Percentiles rank a stretch among this genome's conserved stretches.
Conservation (phyloP, 2,113 vertebrate genomes). For the Chelonoidis abingdonii region DNA sequence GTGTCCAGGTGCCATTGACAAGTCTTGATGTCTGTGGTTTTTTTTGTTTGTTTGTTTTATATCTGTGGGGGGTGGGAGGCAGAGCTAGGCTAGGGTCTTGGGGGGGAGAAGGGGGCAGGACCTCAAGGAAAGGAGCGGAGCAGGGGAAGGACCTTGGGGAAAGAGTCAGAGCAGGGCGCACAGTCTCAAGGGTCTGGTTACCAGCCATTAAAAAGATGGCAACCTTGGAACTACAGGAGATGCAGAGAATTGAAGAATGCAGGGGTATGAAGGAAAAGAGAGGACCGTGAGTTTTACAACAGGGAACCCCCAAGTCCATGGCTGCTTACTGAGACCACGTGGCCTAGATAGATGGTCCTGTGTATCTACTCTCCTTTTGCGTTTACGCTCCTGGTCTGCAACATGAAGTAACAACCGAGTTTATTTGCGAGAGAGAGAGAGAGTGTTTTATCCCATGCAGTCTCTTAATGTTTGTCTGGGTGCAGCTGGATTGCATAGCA, state of each 20-base stretch:
- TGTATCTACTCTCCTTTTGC: neutral
- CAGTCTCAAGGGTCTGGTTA: too few species aligned
- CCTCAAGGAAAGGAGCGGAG: too few species aligned
- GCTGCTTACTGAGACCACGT: neutral
- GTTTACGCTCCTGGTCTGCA: neutral
- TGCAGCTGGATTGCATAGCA: neutral
- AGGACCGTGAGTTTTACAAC: conserved; percentile 10
- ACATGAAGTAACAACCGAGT: neutral
- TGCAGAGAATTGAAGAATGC: neutral
- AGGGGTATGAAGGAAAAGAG: neutral
- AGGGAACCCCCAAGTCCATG: neutral
- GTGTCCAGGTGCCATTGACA: too few species aligned
- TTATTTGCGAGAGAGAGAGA: neutral
- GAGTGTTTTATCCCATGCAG: too few species aligned
- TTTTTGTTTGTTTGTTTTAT: too few species aligned
- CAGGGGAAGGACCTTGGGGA: too few species aligned
- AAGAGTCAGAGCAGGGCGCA: too few species aligned
- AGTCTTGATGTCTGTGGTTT: too few species aligned
- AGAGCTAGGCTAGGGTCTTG: too few species aligned
- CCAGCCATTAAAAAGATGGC: too few species aligned
- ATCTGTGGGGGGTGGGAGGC: too few species aligned
- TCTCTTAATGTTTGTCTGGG: neutral
- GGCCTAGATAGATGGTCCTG: neutral
- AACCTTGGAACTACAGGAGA: neutral
- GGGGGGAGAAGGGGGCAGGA: too few species aligned